Conservation (phyloP, 2,888 invertebrate genomes). For the Bibio marci region DNA sequence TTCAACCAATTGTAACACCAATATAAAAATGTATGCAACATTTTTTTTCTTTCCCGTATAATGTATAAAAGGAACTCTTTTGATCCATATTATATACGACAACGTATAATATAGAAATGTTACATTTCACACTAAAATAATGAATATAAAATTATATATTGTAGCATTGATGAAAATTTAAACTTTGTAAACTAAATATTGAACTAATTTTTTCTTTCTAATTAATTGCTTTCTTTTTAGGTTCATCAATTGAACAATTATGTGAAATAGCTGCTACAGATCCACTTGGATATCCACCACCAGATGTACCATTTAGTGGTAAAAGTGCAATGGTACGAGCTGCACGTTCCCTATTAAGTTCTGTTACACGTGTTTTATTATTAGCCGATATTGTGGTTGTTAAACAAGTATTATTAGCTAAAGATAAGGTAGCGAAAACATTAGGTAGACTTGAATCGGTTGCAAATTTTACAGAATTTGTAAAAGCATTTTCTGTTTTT, state of each 20-base stretch:
- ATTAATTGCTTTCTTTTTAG: too few relatives aligned
- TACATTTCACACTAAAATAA: too few relatives aligned
- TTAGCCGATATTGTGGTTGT: slow-evolving; percentile 96
- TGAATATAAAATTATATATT: too few relatives aligned
- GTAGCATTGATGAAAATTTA: too few relatives aligned
- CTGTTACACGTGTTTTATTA: slow-evolving; percentile 87
- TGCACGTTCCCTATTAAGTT: slow-evolving; percentile 79
- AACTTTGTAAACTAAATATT: too few relatives aligned
- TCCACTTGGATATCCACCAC: slow-evolving; percentile 38
- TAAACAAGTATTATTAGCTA: slow-evolving; percentile 84
- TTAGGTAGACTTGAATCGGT: slow-evolving; percentile 73
- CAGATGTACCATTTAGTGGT: slow-evolving; percentile 46
- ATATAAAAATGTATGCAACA: too few relatives aligned
- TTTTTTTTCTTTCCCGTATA: too few relatives aligned
- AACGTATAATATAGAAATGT: too few relatives aligned
- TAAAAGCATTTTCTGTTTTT: slow-evolving; percentile 95
- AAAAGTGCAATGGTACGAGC: slow-evolving; percentile 71
- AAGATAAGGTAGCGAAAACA: slow-evolving; percentile 83
- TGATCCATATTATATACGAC: too few relatives aligned
- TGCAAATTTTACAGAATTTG: slow-evolving; percentile 90
- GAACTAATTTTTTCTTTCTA: too few relatives aligned
- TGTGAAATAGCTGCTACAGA: slow-evolving; percentile 50
- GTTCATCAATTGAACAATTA: slow-evolving; percentile 79
- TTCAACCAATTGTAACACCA: too few relatives aligned
- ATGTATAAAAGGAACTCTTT: too few relatives aligned